These are phyloP conservation scores for Poeciliopsis gracilis DNA, from an alignment of 2,797 vertebrate genomes.

Conservation along the genomic window DNA sequence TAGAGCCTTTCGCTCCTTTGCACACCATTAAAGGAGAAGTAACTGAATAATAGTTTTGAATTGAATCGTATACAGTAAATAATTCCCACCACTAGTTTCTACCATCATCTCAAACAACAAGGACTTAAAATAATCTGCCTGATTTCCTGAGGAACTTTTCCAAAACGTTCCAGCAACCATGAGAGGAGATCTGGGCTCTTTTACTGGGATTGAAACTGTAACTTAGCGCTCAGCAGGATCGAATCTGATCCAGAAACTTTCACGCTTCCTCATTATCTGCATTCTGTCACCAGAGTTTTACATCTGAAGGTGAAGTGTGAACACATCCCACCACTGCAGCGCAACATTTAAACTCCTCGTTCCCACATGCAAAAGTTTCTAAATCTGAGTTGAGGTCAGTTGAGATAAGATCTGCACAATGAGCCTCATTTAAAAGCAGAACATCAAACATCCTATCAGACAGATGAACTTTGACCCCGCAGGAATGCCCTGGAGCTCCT, in stretches of 20 bases:
- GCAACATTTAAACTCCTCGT: not conserved
- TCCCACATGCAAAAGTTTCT: not conserved
- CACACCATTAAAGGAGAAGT: too few species aligned
- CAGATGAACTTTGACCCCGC: not conserved
- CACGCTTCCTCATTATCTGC: not conserved
- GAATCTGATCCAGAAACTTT: not conserved
- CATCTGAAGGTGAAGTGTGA: slow-evolving; percentile 22
- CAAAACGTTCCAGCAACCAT: not conserved
- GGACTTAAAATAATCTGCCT: too few species aligned
- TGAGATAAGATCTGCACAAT: not conserved
- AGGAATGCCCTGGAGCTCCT: not conserved
- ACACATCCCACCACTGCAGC: slow-evolving; percentile 15
- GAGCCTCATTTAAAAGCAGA: slow-evolving; percentile 1
- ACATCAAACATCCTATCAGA: not conserved
- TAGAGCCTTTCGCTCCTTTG: too few species aligned
- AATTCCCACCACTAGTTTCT: too few species aligned
- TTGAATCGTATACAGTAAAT: too few species aligned
- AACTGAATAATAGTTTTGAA: too few species aligned
- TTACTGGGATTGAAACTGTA: not conserved
- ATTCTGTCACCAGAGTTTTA: slow-evolving; percentile 8
- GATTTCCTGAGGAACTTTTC: not conserved
- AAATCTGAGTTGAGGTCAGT: not conserved
- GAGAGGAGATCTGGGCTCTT: not conserved
- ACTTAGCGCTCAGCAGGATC: not conserved
- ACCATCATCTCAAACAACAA: too few species aligned